Conservation (phyloP, 2,888 invertebrate genomes). For the Hemithea aestivaria region DNA sequence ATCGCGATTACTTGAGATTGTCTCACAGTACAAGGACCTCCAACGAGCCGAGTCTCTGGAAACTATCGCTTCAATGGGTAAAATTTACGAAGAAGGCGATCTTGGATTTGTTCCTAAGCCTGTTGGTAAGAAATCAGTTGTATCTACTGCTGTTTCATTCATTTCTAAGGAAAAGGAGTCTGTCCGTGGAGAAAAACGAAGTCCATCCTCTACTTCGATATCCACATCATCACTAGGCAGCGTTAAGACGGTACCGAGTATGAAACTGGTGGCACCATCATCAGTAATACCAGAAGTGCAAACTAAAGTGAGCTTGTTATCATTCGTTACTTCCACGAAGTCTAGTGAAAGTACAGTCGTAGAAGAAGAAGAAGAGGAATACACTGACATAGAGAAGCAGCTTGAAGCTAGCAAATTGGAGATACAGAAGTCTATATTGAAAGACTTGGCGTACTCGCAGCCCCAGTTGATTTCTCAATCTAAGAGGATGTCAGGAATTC, state of each 20-base stretch:
- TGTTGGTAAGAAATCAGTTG: conserved; percentile 38
- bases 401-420: conserved; percentile 56
- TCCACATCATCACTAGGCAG: conserved; percentile 48
- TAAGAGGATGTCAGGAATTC: conserved; percentile 16
- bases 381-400: conserved; percentile 43
- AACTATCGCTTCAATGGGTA: conserved; percentile 70
- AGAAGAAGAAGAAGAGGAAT: conserved; percentile 36
- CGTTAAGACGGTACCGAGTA: conserved; percentile 59
- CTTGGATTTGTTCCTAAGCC: conserved; percentile 82
- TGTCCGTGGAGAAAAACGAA: conserved; percentile 29
- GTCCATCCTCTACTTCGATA: conserved; percentile 25
- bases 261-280: conserved; percentile 44
- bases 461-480: conserved; percentile 23
- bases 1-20: conserved; percentile 75
- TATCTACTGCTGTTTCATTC: conserved; percentile 27
- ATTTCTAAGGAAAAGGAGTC: conserved; percentile 38
- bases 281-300: conserved; percentile 31
- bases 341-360: conserved; percentile 33
- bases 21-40: conserved; percentile 64
- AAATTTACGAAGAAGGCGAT: conserved; percentile 81
- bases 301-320: conserved; percentile 53
- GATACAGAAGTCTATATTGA: conserved; percentile 63
- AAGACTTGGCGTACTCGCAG: conserved; percentile 56
- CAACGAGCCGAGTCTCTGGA: conserved; percentile 58
- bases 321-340: conserved; percentile 56